A percentile compares a stretch with the other conserved stretches of the same genome.
Conservation (phyloP, 2,113 vertebrate species). For the Nothocercus julius region DNA sequence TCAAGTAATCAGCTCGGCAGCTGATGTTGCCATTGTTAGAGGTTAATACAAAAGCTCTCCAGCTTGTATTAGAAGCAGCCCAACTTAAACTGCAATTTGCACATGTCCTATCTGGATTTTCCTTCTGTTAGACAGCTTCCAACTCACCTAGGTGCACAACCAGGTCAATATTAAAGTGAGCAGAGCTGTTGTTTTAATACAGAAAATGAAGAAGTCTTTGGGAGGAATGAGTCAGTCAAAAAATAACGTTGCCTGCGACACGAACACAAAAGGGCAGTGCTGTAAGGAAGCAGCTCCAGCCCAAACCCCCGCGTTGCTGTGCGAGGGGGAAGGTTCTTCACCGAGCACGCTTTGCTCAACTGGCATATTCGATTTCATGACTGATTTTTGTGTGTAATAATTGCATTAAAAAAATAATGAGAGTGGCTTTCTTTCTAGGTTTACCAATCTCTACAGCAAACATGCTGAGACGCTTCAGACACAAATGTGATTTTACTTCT, state of each 20-base stretch:
- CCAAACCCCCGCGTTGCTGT: not conserved
- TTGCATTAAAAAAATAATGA: constrained; percentile 51
- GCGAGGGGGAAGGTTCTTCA: not conserved
- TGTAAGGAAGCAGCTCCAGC: not conserved
- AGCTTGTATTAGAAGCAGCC: constrained; percentile 56
- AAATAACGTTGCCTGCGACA: not conserved
- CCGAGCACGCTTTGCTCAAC: not conserved
- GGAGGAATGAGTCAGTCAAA: not conserved
- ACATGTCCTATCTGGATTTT: constrained; percentile 52
- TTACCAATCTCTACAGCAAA: constrained; percentile 26
- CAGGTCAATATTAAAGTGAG: constrained; percentile 72
- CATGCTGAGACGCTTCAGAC: constrained; percentile 25
- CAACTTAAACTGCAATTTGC: constrained; percentile 64
- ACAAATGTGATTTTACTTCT: constrained; percentile 63
- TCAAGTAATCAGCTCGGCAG: constrained; percentile 65
- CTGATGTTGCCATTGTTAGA: constrained; percentile 59
- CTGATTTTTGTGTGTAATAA: constrained; percentile 37
- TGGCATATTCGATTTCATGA: constrained; percentile 60
- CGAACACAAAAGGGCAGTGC: not conserved
- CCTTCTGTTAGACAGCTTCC: constrained; percentile 57
- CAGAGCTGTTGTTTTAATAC: constrained; percentile 55
- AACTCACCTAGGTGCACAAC: constrained; percentile 46
- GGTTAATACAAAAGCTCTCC: constrained; percentile 71
- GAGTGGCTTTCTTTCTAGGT: not conserved
- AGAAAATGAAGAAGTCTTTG: constrained; percentile 26